Percentiles rank a stretch among this genome's conserved stretches.
phyloP scores from a whole-genome alignment of 2,888 invertebrate species.

The Junonia oenone region DNA sequence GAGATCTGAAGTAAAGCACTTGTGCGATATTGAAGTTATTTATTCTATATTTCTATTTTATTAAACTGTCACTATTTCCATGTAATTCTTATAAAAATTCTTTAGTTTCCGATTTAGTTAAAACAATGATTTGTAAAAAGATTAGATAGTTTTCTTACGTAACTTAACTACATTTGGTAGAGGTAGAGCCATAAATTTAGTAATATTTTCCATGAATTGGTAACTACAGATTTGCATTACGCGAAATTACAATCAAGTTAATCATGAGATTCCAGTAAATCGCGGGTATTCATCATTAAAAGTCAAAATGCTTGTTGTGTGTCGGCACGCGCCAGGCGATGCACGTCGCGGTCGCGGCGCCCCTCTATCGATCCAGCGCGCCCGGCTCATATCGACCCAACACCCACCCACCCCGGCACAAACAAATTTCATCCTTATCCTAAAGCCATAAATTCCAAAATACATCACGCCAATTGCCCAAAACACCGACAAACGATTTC shows the following conservation, averaged over 20 bases:
- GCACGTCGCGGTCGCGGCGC: constrained; percentile 40
- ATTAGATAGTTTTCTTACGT: too few species aligned
- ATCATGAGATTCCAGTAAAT: neutral
- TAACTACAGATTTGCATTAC: neutral
- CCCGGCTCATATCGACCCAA: constrained; percentile 68
- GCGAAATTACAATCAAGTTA: neutral
- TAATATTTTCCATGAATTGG: neutral
- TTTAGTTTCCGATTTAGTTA: too few species aligned
- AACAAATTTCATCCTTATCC: constrained; percentile 61
- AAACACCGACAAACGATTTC: constrained; percentile 49
- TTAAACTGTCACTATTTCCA: too few species aligned
- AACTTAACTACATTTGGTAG: too few species aligned
- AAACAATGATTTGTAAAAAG: too few species aligned
- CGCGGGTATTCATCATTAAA: constrained; percentile 9
- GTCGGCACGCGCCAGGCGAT: constrained; percentile 42
- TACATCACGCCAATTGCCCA: constrained; percentile 32
- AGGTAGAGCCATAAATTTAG: neutral
- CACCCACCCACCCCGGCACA: constrained; percentile 48
- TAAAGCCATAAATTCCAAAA: constrained; percentile 40
- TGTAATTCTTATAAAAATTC: too few species aligned
- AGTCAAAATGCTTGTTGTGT: constrained; percentile 36
- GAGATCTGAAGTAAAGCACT: neutral
- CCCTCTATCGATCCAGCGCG: constrained; percentile 62
- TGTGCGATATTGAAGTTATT: neutral
- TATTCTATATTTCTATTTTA: too few species aligned